phyloP scores from a whole-genome alignment of 2,113 vertebrate genomes.

The Fregetta grallaria region DNA sequence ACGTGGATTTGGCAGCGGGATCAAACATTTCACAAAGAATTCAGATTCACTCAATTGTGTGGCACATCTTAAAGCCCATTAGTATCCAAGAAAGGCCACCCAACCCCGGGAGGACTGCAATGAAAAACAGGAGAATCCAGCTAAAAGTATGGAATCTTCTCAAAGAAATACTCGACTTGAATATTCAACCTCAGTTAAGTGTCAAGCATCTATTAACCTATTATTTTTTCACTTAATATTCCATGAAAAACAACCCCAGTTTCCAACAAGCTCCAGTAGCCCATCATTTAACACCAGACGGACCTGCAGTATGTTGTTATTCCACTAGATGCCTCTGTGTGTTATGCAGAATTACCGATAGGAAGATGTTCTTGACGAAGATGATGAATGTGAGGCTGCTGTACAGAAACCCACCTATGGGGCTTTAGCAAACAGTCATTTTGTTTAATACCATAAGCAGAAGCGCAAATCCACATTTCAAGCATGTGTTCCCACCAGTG shows the following conservation, averaged over 20 bases:
- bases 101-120: background rate
- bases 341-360: background rate
- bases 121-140: background rate
- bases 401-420: rapidly evolving
- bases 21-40: background rate
- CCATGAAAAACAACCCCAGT: background rate
- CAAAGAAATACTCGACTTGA: background rate
- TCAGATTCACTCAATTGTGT: background rate
- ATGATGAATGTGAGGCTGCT: background rate
- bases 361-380: background rate
- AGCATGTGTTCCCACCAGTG: background rate
- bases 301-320: background rate
- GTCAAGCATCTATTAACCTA: background rate
- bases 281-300: background rate
- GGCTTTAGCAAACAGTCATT: background rate
- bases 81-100: background rate
- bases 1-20: background rate
- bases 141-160: background rate
- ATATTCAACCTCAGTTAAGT: background rate
- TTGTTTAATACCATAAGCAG: background rate
- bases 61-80: background rate
- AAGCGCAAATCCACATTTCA: background rate
- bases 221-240: background rate
- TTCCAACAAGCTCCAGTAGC: background rate
- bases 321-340: background rate